Conservation (phyloP, 2,888 invertebrate species). For the Sinotaia quadrata region DNA sequence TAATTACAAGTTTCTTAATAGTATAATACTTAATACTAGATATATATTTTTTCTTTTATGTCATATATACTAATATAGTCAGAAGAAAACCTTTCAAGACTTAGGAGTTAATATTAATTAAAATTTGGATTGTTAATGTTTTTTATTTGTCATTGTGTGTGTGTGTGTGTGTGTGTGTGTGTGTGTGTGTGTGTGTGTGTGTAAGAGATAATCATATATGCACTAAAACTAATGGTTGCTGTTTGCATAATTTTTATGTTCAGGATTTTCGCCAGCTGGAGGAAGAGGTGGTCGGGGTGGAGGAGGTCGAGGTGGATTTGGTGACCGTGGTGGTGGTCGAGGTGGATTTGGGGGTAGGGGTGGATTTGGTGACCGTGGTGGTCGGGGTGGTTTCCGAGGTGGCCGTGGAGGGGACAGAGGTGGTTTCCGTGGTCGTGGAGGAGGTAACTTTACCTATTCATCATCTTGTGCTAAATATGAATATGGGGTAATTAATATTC, state of each 20-base stretch:
- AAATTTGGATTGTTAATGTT: background rate
- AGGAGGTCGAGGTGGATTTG: conserved; percentile 29
- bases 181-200: background rate
- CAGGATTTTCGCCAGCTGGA: conserved; percentile 32
- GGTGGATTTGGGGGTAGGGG: conserved; percentile 42
- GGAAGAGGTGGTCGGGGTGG: conserved; percentile 21
- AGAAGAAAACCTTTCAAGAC: too few relatives aligned
- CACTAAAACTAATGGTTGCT: background rate
- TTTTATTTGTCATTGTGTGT: background rate
- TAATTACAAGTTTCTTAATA: too few relatives aligned
- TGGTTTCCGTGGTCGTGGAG: conserved; percentile 81
- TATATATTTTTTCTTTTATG: too few relatives aligned
- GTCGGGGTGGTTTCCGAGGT: conserved; percentile 32
- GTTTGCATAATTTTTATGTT: background rate
- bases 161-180: background rate
- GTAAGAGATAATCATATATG: background rate
- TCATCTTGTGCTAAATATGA: too few relatives aligned
- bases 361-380: conserved; percentile 32
- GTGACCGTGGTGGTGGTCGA: conserved; percentile 29
- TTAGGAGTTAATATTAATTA: too few relatives aligned
- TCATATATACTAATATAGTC: too few relatives aligned
- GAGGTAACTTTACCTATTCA: conserved; percentile 19
- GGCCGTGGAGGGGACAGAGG: conserved; percentile 72
- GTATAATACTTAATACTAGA: too few relatives aligned
- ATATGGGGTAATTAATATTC: background rate